Base-by-base conservation (phyloP, 2,888 invertebrate species). In the Lissonota sp. region DNA sequence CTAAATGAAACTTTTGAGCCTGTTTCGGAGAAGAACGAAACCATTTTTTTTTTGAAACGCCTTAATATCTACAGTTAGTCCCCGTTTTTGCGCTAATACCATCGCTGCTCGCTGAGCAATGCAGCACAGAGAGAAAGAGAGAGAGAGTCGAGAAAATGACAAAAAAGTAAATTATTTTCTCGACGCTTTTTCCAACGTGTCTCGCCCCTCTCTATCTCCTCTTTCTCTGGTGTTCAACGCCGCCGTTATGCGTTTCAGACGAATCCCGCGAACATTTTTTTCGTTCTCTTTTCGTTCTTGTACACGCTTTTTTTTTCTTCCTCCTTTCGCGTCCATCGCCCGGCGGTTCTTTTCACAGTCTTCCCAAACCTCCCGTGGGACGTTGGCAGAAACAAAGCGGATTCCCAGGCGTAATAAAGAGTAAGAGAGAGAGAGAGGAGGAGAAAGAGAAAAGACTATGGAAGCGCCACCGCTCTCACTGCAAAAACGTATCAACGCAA, bases 371-470 rank as follows among this genome's bases (percentile, higher is more conserved):
- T 80, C 84, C 78, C 79, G 70, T 62, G 84, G 84, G 83, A 85
- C 84, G 84, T 81, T 86, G 87, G 83, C 83, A 84, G 88, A 89
- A 90, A 90, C 90, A 90, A 90, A 90, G 89, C 88, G 89, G 87
- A 90, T 90, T 90, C 89, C 86, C 90, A 84, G 86, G 87, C 87
- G 90, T 89, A 90, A 90, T 90, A 89, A 90, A 90, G 89, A 88
- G 87, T 2, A 26, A 26, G 26, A 26, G 26, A 88, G 88, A 86
- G 83, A 69, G 82, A 26, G 26, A 26, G 26, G 3, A 3, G 3
- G 26, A 26, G 26, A 26, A 3, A 26, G 26, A 26, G 26, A 26
- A 26, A 26, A 64, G 37, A 58, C 44, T 64, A 63, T 73, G 12
- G 63, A 46, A 57, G 72, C 72, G 63, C 63, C 51, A 66, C 55